phyloP scores from a whole-genome alignment of 2,797 vertebrate genomes.

The Eulemur rubriventer region DNA sequence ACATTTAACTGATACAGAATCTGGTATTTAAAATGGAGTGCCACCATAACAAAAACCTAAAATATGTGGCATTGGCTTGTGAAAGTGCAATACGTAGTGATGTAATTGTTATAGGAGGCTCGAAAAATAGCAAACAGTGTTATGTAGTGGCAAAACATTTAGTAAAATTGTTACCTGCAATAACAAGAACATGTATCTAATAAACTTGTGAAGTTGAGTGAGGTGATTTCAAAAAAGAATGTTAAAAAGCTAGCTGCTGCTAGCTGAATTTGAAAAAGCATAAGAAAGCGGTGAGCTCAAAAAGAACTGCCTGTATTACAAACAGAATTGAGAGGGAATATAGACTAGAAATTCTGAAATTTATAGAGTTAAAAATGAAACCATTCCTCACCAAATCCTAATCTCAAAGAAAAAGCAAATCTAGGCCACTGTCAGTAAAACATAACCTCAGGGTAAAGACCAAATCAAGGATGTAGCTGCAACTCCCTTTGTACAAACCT shows the following conservation, averaged over 20 bases:
- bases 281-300: neutral
- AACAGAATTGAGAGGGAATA: neutral
- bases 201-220: neutral
- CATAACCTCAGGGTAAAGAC: neutral
- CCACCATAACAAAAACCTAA: neutral
- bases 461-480: neutral
- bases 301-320: neutral
- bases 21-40: neutral
- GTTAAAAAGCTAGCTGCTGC: neutral
- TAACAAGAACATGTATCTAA: neutral
- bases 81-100: neutral
- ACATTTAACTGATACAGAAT: neutral
- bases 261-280: neutral
- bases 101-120: neutral
- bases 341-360: constrained; percentile 11
- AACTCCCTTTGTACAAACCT: neutral
- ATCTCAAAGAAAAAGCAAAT: neutral
- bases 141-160: neutral
- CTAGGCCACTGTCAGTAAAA: neutral
- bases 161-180: neutral
- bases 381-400: neutral
- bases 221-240: neutral
- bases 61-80: neutral
- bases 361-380: neutral
- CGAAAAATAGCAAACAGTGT: neutral